Base-by-base conservation (phyloP, 1,140 invertebrate species). In the Drosophila erecta region DNA sequence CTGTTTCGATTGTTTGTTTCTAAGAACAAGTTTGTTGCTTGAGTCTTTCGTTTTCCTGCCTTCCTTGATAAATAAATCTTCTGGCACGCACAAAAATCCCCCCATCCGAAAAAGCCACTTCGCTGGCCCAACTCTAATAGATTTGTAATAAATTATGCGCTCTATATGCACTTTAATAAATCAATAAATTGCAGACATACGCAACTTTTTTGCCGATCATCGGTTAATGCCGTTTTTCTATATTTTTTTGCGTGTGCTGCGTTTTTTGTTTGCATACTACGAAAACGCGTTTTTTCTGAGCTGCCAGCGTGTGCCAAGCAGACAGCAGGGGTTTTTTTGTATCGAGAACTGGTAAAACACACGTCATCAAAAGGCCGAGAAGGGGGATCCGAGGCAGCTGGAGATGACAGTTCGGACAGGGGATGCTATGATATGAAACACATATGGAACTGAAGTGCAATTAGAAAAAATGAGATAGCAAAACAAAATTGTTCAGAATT, bases 141-240 rank as follows among this genome's bases (percentile, higher is more conserved):
- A 85, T 85, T 85, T 80, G 81, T 85, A 86, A 85, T 85, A 85
- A 85, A 85, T 85, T 85, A 81, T 85, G 73, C 76, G 56, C 60
- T 74, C 60, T 74, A 55, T 67, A 44, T 60, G 43, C 67, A 46
- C 38, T 30, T 58, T 65, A 85, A 85, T 85, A 85, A 85, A 85
- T 85, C 81, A 85, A 85, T 85, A 85, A 84, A 79, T 72, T 57
- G 43, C 43, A 43, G 59, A 56, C 67, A 74, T 77, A 85, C 81
- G 81, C 76, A 85, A 81, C 57, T 85, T 84, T 84, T 84, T 37
- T 60, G 30, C 38, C 65, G 60, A 54, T 66, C 38, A 55, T 24
- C 46, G 44, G 38, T 64, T 65, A 53, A 58, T 27, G 27, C 38
- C n/a, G 37, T 37, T 14, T 35, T 38, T 53, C 11, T n/a, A 40